A percentile compares a stretch with the other conserved stretches of the same genome.
Conservation (phyloP, 2,888 invertebrate species). For the Ceramica pisi region DNA sequence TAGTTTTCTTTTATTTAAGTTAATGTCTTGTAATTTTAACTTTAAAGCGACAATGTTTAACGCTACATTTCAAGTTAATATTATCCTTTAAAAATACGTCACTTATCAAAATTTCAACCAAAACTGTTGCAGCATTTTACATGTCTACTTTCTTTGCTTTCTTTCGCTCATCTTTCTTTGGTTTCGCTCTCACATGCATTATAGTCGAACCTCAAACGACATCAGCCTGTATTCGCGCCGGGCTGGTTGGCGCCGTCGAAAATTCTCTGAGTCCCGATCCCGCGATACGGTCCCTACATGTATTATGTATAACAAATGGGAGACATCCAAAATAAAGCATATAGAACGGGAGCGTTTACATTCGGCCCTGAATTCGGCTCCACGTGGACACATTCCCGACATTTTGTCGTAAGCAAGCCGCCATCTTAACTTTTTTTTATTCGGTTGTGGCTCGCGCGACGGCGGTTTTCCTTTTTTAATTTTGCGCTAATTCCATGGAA, state of each 20-base stretch:
- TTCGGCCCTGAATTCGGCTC: slow-evolving; percentile 82
- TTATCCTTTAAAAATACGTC: background rate
- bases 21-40: too few relatives aligned
- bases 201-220: slow-evolving; percentile 56
- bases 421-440: slow-evolving; percentile 65
- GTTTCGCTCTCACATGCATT: slow-evolving; percentile 39
- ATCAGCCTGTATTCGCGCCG: slow-evolving; percentile 80
- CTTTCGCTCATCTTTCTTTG: slow-evolving; percentile 37
- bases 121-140: background rate
- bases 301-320: slow-evolving; percentile 91
- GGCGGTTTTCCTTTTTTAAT: slow-evolving; percentile 47
- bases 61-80: background rate
- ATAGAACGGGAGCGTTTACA: slow-evolving; percentile 77
- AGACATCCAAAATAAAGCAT: slow-evolving; percentile 89
- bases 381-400: slow-evolving; percentile 87
- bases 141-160: slow-evolving; percentile 6
- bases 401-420: slow-evolving; percentile 79
- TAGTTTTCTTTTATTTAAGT: background rate
- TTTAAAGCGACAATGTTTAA: too few relatives aligned
- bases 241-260: slow-evolving; percentile 87
- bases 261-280: slow-evolving; percentile 87
- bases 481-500: slow-evolving; percentile 57
- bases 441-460: slow-evolving; percentile 60
- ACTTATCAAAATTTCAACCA: background rate
- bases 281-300: slow-evolving; percentile 87